These are phyloP conservation scores for Triplophysa yarkandensis DNA, from an alignment of 2,797 vertebrate species.

Conservation along the genomic window DNA sequence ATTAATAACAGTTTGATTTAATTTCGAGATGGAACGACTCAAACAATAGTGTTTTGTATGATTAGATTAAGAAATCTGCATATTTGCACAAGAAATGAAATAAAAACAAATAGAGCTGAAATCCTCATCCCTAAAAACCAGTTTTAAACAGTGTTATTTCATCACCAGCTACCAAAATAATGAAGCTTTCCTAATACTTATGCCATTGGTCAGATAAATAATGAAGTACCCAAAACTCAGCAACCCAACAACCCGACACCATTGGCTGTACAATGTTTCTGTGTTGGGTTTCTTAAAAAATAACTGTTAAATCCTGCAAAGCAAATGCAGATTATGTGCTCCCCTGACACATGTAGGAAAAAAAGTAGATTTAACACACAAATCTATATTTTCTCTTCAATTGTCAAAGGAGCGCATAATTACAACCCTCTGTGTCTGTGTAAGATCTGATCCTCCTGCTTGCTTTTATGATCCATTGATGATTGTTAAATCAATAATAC, in stretches of 20 bases:
- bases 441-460: conserved; percentile 59
- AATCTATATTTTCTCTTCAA: conserved; percentile 19
- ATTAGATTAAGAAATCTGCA: too few species aligned
- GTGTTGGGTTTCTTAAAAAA: background rate
- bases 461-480: conserved; percentile 62
- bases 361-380: conserved; percentile 19
- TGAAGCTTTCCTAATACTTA: too few species aligned
- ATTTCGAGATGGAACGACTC: too few species aligned
- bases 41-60: too few species aligned
- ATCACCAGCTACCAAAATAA: too few species aligned
- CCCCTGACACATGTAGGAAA: background rate
- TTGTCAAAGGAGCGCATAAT: conserved; percentile 22
- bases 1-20: too few species aligned
- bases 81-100: too few species aligned
- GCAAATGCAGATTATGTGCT: conserved; percentile 26
- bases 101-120: too few species aligned
- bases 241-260: too few species aligned
- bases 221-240: too few species aligned
- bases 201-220: background rate
- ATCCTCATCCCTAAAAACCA: too few species aligned
- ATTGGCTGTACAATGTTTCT: background rate
- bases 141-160: too few species aligned
- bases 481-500: conserved; percentile 70
- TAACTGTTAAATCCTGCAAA: background rate
- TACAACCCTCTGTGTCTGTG: conserved; percentile 45